A percentile compares a stretch with the other conserved stretches of the same genome.
Conservation (phyloP, 1,140 invertebrate species). For the Sitophilus oryzae region DNA sequence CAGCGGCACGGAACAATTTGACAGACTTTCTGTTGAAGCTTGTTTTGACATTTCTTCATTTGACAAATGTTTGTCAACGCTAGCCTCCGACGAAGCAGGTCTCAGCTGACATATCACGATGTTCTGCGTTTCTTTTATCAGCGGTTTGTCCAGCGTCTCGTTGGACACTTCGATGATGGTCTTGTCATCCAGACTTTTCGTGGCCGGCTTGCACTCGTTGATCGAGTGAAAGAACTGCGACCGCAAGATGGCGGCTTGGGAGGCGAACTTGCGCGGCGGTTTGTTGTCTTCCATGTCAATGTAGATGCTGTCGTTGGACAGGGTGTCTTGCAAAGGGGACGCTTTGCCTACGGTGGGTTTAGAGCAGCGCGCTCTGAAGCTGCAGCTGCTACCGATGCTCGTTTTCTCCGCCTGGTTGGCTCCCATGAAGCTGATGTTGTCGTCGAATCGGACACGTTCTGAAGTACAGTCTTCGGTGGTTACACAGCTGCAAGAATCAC, state of each 20-base stretch:
- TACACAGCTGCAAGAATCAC: slow-evolving; percentile 40
- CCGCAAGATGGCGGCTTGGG: slow-evolving; percentile 36
- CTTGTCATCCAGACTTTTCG: slow-evolving; percentile 38
- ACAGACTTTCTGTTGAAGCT: background rate
- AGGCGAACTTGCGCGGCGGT: slow-evolving; percentile 30
- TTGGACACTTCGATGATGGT: slow-evolving; percentile 42
- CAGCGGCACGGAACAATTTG: background rate
- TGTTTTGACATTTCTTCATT: background rate
- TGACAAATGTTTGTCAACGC: slow-evolving; percentile 12
- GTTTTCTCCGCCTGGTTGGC: slow-evolving; percentile 37
- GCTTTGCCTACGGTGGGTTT: slow-evolving; percentile 17
- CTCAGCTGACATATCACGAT: slow-evolving; percentile 21
- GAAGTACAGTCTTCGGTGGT: slow-evolving; percentile 54
- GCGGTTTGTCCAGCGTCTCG: slow-evolving; percentile 37
- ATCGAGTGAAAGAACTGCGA: slow-evolving; percentile 40
- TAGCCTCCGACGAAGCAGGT: slow-evolving; percentile 18
- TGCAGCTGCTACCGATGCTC: slow-evolving; percentile 42
- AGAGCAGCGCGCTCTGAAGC: slow-evolving; percentile 34
- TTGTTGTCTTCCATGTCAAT: slow-evolving; percentile 38
- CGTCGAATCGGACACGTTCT: slow-evolving; percentile 54
- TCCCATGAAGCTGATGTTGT: slow-evolving; percentile 46
- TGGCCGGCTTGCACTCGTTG: slow-evolving; percentile 30
- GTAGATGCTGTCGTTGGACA: slow-evolving; percentile 40
- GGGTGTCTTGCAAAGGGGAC: slow-evolving; percentile 28
- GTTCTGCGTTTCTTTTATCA: slow-evolving; percentile 18